Evolutionary conservation across 1,140 invertebrate genomes (phyloP).

Genomic region (Drosophila teissieri): DNA sequence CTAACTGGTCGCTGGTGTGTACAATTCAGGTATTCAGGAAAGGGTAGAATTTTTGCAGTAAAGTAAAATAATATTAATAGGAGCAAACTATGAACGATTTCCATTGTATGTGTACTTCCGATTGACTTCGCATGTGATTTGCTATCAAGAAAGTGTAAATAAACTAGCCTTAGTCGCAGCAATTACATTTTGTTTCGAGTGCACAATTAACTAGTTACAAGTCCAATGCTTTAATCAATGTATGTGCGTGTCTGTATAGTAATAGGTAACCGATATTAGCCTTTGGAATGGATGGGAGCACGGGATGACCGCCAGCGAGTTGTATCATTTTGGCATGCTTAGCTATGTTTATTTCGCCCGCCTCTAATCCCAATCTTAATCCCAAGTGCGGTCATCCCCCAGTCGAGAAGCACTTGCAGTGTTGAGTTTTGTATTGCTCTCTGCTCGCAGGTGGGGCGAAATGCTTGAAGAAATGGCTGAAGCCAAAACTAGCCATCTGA

Average conservation of each 20-base stretch:
- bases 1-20: slow-evolving; percentile 37
- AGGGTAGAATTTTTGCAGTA: slow-evolving; percentile 26
- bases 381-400: slow-evolving; percentile 6
- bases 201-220: slow-evolving; percentile 39
- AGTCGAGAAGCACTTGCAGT: background rate
- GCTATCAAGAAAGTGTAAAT: slow-evolving; percentile 40
- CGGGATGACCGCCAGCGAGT: background rate
- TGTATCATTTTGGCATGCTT: slow-evolving; percentile 23
- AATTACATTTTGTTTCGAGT: slow-evolving; percentile 25
- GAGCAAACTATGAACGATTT: slow-evolving; percentile 45
- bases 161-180: slow-evolving; percentile 42
- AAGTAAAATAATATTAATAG: slow-evolving; percentile 21
- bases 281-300: slow-evolving; percentile 9
- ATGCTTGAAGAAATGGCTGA: slow-evolving; percentile 1
- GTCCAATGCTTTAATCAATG: slow-evolving; percentile 45
- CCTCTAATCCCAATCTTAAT: background rate
- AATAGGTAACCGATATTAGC: slow-evolving; percentile 33
- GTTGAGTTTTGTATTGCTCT: slow-evolving; percentile 11
- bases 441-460: background rate
- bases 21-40: slow-evolving; percentile 55
- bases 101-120: slow-evolving; percentile 50
- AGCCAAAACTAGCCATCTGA: slow-evolving; percentile 30
- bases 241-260: slow-evolving; percentile 42
- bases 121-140: slow-evolving; percentile 46
- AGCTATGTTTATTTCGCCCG: slow-evolving; percentile 14